These are phyloP conservation scores for Embidobia sp. DNA, from an alignment of 2,888 invertebrate genomes.

Conservation along the genomic window DNA sequence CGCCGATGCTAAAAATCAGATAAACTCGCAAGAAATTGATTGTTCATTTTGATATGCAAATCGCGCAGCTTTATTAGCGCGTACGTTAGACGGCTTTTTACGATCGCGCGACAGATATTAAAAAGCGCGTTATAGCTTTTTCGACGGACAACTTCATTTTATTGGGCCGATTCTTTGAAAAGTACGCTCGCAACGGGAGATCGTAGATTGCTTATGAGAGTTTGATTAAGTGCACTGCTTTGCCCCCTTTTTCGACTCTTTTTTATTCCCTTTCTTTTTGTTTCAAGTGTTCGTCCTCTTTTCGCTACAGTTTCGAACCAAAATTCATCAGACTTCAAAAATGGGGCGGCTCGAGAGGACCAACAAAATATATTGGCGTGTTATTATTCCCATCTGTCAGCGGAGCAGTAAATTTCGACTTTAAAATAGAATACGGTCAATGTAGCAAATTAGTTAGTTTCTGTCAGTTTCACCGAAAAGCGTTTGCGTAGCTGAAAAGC, in stretches of 20 bases:
- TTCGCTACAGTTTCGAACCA: too few species aligned
- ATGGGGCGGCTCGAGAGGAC: slow-evolving; percentile 1
- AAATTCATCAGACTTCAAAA: slow-evolving; percentile 15
- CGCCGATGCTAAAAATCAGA: slow-evolving; percentile 30
- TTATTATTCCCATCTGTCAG: slow-evolving; percentile 38
- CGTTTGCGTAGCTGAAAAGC: slow-evolving; percentile 25
- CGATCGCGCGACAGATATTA: slow-evolving; percentile 17
- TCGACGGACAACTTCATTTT: slow-evolving; percentile 4
- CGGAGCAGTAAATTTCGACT: slow-evolving; percentile 34
- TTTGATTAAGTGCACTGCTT: neutral
- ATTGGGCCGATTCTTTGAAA: neutral
- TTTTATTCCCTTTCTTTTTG: neutral
- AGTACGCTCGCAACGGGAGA: neutral
- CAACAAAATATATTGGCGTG: slow-evolving; percentile 17
- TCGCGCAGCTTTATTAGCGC: slow-evolving; percentile 30
- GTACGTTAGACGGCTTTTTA: slow-evolving; percentile 28
- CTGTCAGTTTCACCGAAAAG: slow-evolving; percentile 26
- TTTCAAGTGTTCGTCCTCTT: neutral
- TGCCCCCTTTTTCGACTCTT: neutral
- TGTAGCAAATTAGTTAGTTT: slow-evolving; percentile 31
- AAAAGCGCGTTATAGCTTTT: slow-evolving; percentile 20
- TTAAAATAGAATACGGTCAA: slow-evolving; percentile 35
- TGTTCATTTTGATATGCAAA: slow-evolving; percentile 52
- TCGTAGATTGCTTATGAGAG: too few species aligned
- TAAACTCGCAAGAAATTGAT: slow-evolving; percentile 45